Evolutionary conservation across 2,113 vertebrate genomes (phyloP).

Genomic region (Ondatra zibethicus): DNA sequence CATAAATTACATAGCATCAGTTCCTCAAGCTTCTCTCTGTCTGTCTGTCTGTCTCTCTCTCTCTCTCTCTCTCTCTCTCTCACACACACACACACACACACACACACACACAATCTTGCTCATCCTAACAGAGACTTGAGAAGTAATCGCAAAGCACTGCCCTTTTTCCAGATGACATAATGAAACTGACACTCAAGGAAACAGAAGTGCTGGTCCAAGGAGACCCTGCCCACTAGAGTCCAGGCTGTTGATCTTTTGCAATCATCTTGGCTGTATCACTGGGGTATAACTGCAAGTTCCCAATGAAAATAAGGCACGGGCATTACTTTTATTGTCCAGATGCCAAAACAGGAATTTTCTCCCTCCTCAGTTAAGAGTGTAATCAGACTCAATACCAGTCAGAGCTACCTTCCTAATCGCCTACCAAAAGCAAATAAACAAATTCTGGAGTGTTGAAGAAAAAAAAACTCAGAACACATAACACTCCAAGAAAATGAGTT

Average conservation of each 20-base stretch:
- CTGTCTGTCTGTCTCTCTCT: too few relatives aligned
- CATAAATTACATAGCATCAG: conserved; percentile 11
- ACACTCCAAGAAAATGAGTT: conserved; percentile 10
- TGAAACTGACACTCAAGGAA: conserved; percentile 39
- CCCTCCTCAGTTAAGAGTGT: conserved; percentile 42
- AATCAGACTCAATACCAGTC: conserved; percentile 34
- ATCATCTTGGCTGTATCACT: conserved; percentile 52
- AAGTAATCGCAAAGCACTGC: neutral
- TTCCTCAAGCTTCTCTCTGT: neutral
- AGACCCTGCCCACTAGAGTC: neutral
- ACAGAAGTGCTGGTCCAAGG: conserved; percentile 39
- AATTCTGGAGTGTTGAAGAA: neutral
- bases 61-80: too few relatives aligned
- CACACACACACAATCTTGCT: neutral
- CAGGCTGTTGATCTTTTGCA: conserved; percentile 52
- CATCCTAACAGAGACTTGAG: conserved; percentile 22
- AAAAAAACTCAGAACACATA: conserved; percentile 11
- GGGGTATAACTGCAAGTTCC: conserved; percentile 32
- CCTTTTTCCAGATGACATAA: neutral
- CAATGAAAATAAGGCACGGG: conserved; percentile 63
- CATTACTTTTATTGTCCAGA: conserved; percentile 58
- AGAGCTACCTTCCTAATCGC: neutral
- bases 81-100: neutral
- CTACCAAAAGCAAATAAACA: neutral
- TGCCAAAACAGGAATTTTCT: conserved; percentile 61